Evolutionary conservation across 2,888 invertebrate genomes (phyloP).

Genomic region (Eupithecia exiguata): DNA sequence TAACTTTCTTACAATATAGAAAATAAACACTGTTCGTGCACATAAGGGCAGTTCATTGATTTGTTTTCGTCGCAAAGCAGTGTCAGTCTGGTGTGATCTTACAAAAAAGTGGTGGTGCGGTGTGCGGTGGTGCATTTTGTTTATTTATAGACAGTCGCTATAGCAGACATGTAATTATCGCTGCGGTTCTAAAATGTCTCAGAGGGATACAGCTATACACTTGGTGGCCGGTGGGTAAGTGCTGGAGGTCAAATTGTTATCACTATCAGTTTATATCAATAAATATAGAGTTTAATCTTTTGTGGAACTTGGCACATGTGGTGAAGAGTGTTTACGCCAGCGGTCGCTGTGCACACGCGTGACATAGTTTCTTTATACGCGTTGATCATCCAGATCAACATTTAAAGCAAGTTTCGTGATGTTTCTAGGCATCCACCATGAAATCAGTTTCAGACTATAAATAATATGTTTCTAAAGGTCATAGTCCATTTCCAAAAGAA

Average conservation of each 20-base stretch:
- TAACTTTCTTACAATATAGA: not conserved
- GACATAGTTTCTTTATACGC: not conserved
- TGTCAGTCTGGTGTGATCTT: conserved; percentile 53
- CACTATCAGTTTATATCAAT: conserved; percentile 41
- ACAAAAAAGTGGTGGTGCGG: conserved; percentile 59
- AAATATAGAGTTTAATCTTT: not conserved
- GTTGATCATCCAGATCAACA: not conserved
- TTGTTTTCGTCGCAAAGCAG: conserved; percentile 39
- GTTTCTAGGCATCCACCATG: not conserved
- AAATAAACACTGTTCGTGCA: conserved; percentile 1
- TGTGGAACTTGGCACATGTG: conserved; percentile 48
- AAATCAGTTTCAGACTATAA: not conserved
- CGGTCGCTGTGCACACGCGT: not conserved
- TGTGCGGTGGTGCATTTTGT: conserved; percentile 73
- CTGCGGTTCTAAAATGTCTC: conserved; percentile 85
- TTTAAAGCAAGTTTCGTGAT: not conserved
- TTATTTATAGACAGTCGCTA: conserved; percentile 82
- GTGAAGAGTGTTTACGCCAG: conserved; percentile 7
- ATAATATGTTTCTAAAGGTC: not conserved
- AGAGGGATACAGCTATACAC: conserved; percentile 95
- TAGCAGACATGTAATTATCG: conserved; percentile 80
- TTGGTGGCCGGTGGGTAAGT: conserved; percentile 98
- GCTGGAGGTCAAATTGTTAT: conserved; percentile 45
- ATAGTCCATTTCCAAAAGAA: conserved; percentile 12
- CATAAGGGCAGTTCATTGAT: conserved; percentile 32